phyloP scores from a whole-genome alignment of 2,113 vertebrate genomes.

The Patagioenas fasciata region DNA sequence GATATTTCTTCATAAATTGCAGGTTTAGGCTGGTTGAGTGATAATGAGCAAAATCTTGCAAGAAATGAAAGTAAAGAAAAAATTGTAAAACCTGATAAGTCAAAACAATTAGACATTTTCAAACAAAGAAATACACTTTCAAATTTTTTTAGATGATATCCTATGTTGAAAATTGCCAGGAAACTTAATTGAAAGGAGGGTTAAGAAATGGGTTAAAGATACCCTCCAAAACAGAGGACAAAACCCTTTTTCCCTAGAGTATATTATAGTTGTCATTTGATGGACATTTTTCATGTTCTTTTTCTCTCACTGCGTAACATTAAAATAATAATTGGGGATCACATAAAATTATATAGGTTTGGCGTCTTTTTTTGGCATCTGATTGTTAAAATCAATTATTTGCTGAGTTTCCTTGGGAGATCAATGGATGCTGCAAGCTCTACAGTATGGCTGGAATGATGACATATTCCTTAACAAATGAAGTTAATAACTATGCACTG shows the following conservation, averaged over 20 bases:
- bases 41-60: neutral
- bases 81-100: neutral
- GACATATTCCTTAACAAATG: conserved; percentile 15
- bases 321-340: neutral
- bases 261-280: neutral
- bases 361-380: neutral
- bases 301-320: neutral
- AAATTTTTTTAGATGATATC: neutral
- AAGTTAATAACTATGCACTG: neutral
- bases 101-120: neutral
- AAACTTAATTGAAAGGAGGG: neutral
- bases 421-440: neutral
- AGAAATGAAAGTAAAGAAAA: neutral
- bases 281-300: neutral
- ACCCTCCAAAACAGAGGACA: neutral
- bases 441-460: neutral
- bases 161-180: neutral
- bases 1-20: neutral
- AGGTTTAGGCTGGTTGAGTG: neutral
- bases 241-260: neutral
- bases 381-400: neutral
- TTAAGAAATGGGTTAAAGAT: neutral
- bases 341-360: neutral
- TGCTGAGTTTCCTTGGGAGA: neutral
- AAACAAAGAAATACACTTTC: neutral